These are phyloP conservation scores for Drosophila sturtevanti DNA, from an alignment of 1,140 invertebrate species.

Conservation along the genomic window DNA sequence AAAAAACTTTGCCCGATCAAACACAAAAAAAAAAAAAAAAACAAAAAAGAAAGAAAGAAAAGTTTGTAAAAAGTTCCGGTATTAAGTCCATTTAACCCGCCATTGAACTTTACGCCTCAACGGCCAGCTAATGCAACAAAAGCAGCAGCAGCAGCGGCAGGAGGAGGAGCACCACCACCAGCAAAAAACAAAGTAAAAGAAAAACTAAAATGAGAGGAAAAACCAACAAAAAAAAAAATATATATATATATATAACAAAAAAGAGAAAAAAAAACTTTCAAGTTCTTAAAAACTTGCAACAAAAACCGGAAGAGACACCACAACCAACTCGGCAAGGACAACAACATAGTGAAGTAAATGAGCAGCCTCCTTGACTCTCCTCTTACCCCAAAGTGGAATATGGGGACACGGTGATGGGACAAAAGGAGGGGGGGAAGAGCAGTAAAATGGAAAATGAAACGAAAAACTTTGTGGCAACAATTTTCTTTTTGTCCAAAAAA, in stretches of 20 bases:
- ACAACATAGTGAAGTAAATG: constrained; percentile 64
- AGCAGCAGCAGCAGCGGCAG: constrained; percentile 7
- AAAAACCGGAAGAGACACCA: constrained; percentile 19
- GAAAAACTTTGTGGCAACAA: constrained; percentile 74
- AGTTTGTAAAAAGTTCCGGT: constrained; percentile 71
- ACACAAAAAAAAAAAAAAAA: constrained; percentile 41
- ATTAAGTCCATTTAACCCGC: constrained; percentile 81
- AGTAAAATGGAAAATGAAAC: constrained; percentile 66
- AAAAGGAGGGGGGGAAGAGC: not conserved
- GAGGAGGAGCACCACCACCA: too few relatives aligned
- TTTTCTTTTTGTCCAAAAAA: constrained; percentile 36
- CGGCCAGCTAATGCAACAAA: constrained; percentile 64
- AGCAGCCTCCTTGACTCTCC: constrained; percentile 29
- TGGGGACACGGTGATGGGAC: too few relatives aligned
- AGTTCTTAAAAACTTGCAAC: constrained; percentile 60
- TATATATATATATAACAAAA: too few relatives aligned
- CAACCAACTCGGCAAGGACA: constrained; percentile 35
- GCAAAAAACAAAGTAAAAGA: not conserved
- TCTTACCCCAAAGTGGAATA: not conserved
- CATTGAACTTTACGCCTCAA: constrained; percentile 81
- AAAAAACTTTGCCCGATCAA: constrained; percentile 68
- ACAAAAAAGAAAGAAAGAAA: constrained; percentile 24
- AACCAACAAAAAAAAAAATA: constrained; percentile 15
- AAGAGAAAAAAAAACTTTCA: constrained; percentile 16
- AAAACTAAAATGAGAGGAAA: not conserved